phyloP scores from a whole-genome alignment of 2,797 vertebrate genomes.

The Botia almorhae region DNA sequence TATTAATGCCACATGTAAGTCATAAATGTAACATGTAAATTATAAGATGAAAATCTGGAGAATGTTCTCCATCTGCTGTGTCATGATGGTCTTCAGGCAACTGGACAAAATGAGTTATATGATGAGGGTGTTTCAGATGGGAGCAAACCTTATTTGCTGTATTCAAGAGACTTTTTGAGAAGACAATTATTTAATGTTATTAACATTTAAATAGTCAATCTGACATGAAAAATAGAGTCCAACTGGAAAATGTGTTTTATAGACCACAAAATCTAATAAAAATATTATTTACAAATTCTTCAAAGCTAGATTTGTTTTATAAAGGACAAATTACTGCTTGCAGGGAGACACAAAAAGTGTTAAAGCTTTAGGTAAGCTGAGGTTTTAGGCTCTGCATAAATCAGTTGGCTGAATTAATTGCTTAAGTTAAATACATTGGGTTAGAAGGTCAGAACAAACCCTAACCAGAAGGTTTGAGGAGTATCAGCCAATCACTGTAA shows the following conservation, averaged over 20 bases:
- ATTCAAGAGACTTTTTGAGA: slow-evolving; percentile 8
- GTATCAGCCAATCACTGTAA: not conserved
- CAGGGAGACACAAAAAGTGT: not conserved
- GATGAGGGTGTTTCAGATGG: not conserved
- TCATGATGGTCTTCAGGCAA: slow-evolving; percentile 17
- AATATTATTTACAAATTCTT: slow-evolving; percentile 5
- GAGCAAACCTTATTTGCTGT: not conserved
- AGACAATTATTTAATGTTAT: slow-evolving; percentile 14
- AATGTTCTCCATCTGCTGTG: slow-evolving; percentile 6
- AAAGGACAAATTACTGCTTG: not conserved
- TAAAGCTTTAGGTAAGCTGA: not conserved
- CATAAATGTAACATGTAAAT: slow-evolving; percentile 5
- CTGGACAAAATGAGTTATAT: slow-evolving; percentile 7
- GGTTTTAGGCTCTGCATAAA: not conserved
- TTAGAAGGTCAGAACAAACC: not conserved
- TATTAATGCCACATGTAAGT: too few species aligned
- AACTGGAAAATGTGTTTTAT: not conserved
- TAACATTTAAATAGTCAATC: not conserved
- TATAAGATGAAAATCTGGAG: slow-evolving; percentile 6
- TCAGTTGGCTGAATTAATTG: not conserved
- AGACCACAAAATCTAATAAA: not conserved
- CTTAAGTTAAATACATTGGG: not conserved
- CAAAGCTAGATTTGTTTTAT: not conserved
- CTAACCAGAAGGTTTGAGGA: not conserved
- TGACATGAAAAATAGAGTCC: not conserved